Conservation (phyloP, 2,888 invertebrate species). For the Chrysolina haemoptera region DNA sequence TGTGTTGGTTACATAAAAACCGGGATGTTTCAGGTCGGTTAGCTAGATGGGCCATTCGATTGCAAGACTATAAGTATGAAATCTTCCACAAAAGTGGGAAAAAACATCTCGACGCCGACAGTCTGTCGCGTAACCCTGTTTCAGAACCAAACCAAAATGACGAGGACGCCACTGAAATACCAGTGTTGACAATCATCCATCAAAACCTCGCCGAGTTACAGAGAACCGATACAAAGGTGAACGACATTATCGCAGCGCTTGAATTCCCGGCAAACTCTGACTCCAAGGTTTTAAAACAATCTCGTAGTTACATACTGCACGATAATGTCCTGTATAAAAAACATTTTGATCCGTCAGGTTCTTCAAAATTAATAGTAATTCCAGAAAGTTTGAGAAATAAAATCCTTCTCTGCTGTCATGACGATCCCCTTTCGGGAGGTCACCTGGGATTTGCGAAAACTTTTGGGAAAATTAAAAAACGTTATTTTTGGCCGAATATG, state of each 20-base stretch:
- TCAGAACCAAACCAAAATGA: background rate
- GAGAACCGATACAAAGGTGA: background rate
- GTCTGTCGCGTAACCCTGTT: background rate
- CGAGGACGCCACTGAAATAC: background rate
- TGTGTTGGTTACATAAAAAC: background rate
- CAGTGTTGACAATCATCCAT: background rate
- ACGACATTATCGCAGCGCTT: background rate
- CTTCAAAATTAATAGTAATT: background rate
- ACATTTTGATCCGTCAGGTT: conserved; percentile 1
- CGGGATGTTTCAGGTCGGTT: background rate
- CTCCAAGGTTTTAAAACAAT: background rate
- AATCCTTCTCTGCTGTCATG: background rate
- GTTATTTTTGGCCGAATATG: conserved; percentile 5
- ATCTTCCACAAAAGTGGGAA: conserved; percentile 10
- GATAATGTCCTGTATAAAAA: background rate
- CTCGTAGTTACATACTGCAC: background rate
- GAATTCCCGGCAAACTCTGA: background rate
- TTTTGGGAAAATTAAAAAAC: conserved; percentile 5
- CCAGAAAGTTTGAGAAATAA: background rate
- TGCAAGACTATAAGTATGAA: conserved; percentile 1
- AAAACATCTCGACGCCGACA: conserved; percentile 1
- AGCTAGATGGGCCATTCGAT: background rate
- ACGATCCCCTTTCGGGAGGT: background rate
- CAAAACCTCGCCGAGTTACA: background rate
- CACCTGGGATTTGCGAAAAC: background rate